Base-by-base conservation (phyloP, 1,140 invertebrate genomes). In the Bathynomus jamesi region DNA sequence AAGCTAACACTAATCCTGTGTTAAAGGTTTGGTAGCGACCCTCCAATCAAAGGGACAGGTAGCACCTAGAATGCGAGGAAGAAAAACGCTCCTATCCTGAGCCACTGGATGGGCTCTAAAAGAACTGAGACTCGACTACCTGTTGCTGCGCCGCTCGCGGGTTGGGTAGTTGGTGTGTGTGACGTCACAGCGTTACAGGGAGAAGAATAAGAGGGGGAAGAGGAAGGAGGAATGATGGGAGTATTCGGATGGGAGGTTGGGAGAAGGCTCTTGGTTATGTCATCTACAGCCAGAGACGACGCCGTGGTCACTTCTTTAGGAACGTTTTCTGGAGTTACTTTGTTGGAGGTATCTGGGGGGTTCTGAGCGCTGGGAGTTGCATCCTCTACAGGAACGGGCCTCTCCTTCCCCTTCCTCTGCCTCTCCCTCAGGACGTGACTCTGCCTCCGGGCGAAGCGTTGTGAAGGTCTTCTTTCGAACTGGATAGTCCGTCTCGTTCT, bases 391-490 rank as follows among this genome's bases (percentile, higher is more conserved):
- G 28, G n/a, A 17, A 30, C n/a, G 25, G 21, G 21, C 4, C 66
- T 67, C 13, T 30, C 61, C 25, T 62, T 66, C 25, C 84, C 82
- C 80, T 87, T 86, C 79, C 87, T 87, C 71, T 91, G 89, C 69
- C 89, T 84, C 80, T 93, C 91, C 28, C 90, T 81, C 24, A 92
- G 80, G 46, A 93, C 88, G 81, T 94, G 91, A 66, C 90, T 93
- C 80, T 94, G 93, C 63, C 95, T 84, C 63, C 95, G 85, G 27
- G 93, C 94, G 82, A 95, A 99, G 69, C 97, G 85, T 81, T 99
- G 96, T 84, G 95, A 98, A 0, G 96, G 96, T 70, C 95, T 87
- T 75, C 97, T 85, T 82, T 99, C 81, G 83, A 72, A 67, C 77
- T 61, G 71, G 0, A 77, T 75, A 24, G 78, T 78, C 17, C 78